Evolutionary conservation across 2,113 vertebrate genomes (phyloP).

Genomic region (Bothrops jararaca): DNA sequence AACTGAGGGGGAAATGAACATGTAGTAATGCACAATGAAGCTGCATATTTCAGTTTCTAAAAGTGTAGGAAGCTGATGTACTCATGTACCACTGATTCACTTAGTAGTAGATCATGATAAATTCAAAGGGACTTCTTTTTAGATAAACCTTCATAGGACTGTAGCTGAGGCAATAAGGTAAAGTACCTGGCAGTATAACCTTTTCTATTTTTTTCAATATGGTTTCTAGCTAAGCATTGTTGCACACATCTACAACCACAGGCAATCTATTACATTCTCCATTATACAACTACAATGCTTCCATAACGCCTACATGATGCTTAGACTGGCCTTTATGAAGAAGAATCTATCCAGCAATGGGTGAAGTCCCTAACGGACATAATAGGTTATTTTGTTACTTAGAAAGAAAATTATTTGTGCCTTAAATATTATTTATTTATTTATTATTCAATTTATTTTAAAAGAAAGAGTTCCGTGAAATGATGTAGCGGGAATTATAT

Average conservation of each 20-base stretch:
- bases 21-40: neutral
- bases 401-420: neutral
- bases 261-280: neutral
- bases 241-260: neutral
- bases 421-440: neutral
- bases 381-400: neutral
- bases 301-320: neutral
- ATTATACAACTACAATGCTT: neutral
- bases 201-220: neutral
- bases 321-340: neutral
- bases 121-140: neutral
- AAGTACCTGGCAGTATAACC: neutral
- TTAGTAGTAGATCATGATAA: neutral
- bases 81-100: neutral
- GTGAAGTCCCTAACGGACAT: neutral
- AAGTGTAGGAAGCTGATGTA: neutral
- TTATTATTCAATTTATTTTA: neutral
- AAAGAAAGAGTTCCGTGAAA: neutral
- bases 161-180: neutral
- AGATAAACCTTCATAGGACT: neutral
- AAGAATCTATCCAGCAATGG: neutral
- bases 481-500: conserved; percentile 5
- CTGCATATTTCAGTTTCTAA: neutral
- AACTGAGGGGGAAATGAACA: neutral
- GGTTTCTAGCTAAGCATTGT: neutral